phyloP scores from a whole-genome alignment of 1,140 invertebrate genomes.

The Zaprionus kolodkinae region DNA sequence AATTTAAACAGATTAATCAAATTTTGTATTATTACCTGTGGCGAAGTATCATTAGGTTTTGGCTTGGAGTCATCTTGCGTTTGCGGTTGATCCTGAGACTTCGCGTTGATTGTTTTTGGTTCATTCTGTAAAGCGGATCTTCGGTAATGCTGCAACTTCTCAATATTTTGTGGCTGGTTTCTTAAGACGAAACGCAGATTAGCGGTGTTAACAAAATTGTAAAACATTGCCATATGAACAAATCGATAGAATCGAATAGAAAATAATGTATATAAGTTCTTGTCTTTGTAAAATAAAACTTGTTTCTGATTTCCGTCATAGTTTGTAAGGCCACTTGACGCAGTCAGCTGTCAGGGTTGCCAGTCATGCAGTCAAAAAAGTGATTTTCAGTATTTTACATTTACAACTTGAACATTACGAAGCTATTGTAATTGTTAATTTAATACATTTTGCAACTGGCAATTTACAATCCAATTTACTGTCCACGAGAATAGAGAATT shows the following conservation, averaged over 20 bases:
- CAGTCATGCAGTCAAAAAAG: slow-evolving; percentile 6
- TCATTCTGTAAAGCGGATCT: background rate
- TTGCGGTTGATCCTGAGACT: background rate
- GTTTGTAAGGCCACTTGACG: background rate
- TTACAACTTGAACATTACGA: background rate
- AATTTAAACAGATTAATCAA: background rate
- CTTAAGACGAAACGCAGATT: background rate
- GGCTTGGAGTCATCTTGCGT: background rate
- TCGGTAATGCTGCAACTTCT: background rate
- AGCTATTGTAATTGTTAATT: background rate
- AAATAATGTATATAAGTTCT: no score
- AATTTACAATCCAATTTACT: background rate
- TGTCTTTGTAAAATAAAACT: background rate
- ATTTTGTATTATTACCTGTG: background rate
- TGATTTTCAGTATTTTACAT: slow-evolving; percentile 15
- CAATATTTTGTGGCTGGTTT: background rate
- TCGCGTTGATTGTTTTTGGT: background rate
- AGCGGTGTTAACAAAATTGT: background rate
- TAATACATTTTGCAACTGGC: background rate
- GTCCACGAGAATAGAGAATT: background rate
- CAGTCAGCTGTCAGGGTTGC: slow-evolving; percentile 26
- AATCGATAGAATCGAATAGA: background rate
- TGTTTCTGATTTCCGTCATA: background rate
- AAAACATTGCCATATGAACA: background rate
- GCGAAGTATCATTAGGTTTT: background rate